Base-by-base conservation (phyloP, 2,888 invertebrate genomes). In the Apoderus coryli region DNA sequence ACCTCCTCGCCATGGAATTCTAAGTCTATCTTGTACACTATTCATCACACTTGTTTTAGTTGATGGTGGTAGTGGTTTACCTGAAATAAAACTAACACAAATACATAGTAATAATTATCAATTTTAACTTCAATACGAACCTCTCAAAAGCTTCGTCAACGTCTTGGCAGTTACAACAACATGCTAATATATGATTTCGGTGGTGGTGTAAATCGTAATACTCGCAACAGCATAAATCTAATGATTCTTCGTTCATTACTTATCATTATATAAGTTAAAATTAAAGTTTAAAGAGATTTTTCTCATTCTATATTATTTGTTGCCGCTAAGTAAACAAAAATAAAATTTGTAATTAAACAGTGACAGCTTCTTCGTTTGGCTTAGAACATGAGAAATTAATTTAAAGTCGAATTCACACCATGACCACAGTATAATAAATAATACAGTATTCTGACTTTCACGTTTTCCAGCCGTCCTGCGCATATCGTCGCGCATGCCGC, bases 1-100 rank as follows among this genome's bases (percentile, higher is more conserved):
- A 11, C 69, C 70, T 11, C 68, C 69, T 27, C 58, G 53, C 69
- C 70, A 70, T 25, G 70, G 69, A 37, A 69, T 52, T 28, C 71
- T 56, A 37, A 69, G 41, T 33, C 69, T 57, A 41, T 71, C 69
- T 43, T 63, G 61, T 31, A 67, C 53, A 6, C 64, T 63, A 13
- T 57, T 49, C 44, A 64, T 49, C 44, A 67, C 53, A 14, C 48
- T 47, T 4, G 41, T 33, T 32, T 48, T 50, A 37, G 53, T 48
- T 26, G 6, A 14, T 26, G 6, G 9, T 10, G 7, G 10, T 24
- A 24, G 10, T 27, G 10, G 15, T 4, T 15, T 4, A 16, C n/a
- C 15, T 16, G 4, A 27, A 10, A 15, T 5, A 4, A 7, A 4
- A 4, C 19, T 19, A 19, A 16, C 9, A 16, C 14, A 25, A 13